Conservation (phyloP, 2,888 invertebrate species). For the Ceraclea dissimilis region DNA sequence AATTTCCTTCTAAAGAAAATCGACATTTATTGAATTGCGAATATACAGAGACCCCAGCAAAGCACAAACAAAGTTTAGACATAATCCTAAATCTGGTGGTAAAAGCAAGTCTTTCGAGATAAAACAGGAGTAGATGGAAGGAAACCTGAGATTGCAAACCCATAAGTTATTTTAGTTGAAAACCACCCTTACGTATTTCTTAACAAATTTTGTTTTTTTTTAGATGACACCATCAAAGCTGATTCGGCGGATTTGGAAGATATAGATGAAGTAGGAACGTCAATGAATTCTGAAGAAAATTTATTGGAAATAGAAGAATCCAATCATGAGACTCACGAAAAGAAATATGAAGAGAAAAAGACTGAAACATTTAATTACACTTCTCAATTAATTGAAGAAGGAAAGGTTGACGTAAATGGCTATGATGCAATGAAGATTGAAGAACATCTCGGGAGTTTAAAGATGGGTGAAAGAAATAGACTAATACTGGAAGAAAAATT, state of each 20-base stretch:
- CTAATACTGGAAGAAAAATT: conserved; percentile 4
- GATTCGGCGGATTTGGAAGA: conserved; percentile 23
- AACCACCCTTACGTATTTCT: too few species aligned
- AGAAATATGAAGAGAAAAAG: neutral
- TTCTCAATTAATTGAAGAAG: neutral
- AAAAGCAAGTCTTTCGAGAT: too few species aligned
- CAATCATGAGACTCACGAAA: neutral
- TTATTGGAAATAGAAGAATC: conserved; percentile 10
- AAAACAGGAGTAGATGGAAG: too few species aligned
- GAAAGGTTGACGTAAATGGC: neutral
- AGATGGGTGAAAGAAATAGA: conserved; percentile 9
- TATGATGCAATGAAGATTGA: conserved; percentile 13
- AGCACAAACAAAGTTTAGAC: too few species aligned
- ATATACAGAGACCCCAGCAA: too few species aligned
- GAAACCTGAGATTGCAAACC: too few species aligned
- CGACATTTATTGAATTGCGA: too few species aligned
- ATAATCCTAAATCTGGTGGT: too few species aligned
- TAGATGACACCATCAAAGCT: conserved; percentile 13
- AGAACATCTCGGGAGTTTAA: conserved; percentile 10
- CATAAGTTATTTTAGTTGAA: too few species aligned
- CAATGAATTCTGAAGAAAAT: conserved; percentile 17
- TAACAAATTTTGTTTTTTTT: neutral
- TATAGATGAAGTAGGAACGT: conserved; percentile 19
- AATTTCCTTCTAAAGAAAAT: too few species aligned
- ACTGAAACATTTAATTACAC: conserved; percentile 2